Conservation (phyloP, 2,113 vertebrate genomes). For the Asarcornis scutulata region DNA sequence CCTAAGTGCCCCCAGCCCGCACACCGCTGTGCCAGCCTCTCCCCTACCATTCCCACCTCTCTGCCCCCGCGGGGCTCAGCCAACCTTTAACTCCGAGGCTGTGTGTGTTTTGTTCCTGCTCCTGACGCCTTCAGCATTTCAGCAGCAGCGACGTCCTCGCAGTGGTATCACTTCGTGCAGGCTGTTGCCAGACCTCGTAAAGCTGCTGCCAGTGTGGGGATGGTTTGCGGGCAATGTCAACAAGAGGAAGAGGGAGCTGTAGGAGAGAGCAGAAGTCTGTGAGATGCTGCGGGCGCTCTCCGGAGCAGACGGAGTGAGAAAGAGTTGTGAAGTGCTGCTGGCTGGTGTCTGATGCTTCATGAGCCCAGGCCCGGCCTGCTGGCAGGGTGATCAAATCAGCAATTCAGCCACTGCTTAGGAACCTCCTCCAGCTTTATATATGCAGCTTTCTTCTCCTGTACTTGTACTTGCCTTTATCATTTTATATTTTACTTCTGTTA, state of each 20-base stretch:
- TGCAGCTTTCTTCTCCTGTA: not conserved
- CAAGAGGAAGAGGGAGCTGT: constrained; percentile 13
- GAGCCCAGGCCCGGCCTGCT: not conserved
- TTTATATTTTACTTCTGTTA: not conserved
- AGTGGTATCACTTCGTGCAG: constrained; percentile 3
- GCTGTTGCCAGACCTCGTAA: constrained; percentile 27
- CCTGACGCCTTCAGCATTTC: constrained; percentile 10
- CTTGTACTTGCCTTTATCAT: not conserved
- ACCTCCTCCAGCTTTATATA: not conserved
- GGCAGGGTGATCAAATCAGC: not conserved
- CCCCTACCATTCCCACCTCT: constrained; percentile 35
- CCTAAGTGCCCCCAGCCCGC: not conserved
- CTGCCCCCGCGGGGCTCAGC: constrained; percentile 23
- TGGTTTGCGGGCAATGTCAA: constrained; percentile 39
- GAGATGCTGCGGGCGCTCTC: not conserved
- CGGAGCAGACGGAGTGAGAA: not conserved
- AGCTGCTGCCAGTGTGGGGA: not conserved
- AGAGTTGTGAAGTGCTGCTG: not conserved
- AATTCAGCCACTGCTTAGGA: not conserved
- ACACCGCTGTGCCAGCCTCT: constrained; percentile 24
- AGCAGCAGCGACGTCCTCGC: not conserved
- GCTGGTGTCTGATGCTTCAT: not conserved
- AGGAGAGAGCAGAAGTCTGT: not conserved
- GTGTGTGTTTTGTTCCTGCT: not conserved
- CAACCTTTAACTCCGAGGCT: constrained; percentile 20